Base-by-base conservation (phyloP, 2,113 vertebrate species). In the Nannobrachium achirus region DNA sequence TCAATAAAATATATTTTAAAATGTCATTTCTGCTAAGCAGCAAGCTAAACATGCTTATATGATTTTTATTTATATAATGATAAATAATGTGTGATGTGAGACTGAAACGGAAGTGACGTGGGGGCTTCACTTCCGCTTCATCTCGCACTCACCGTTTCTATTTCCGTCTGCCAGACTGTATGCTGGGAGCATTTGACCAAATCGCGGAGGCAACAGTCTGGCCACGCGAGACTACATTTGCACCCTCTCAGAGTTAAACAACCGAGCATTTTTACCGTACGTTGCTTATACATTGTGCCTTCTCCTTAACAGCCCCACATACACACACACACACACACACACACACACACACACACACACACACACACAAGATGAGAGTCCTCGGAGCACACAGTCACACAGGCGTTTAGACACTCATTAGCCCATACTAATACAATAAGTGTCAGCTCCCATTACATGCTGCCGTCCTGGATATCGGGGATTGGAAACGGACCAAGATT, bases 351-450 rank as follows among this genome's bases (percentile, higher is more conserved):
- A 53, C 8, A 53, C 51, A 53, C 50, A 19, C 50, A 52, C 50
- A 52, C 50, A 46, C 42, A 66, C 70, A 73, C 76, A 69, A 61
- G 65, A 68, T 38, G 20, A 67, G 53, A 64, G 55, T 57, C 83
- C 84, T 82, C 44, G 0, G 80, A 42, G 48, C 76, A 82, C 84
- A 85, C 85, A 88, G 88, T 91, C 90, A 91, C 88, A 91, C 88
- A 89, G 82, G 89, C 90, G 84, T 90, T 91, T 89, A 91, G 90
- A 89, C 86, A 85, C 90, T 92, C 91, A 92, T 92, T 92, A 92
- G 84, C 82, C 40, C 82, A 60, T 80, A 50, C 87, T 89, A 86
- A 89, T 91, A 92, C 90, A 92, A 92, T 92, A 91, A 92, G 91
- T 90, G 91, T 88, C 91, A 88, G 82, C 89, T 89, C 86, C 83